Conservation (phyloP, 2,113 vertebrate species). For the Trogon surrucura region DNA sequence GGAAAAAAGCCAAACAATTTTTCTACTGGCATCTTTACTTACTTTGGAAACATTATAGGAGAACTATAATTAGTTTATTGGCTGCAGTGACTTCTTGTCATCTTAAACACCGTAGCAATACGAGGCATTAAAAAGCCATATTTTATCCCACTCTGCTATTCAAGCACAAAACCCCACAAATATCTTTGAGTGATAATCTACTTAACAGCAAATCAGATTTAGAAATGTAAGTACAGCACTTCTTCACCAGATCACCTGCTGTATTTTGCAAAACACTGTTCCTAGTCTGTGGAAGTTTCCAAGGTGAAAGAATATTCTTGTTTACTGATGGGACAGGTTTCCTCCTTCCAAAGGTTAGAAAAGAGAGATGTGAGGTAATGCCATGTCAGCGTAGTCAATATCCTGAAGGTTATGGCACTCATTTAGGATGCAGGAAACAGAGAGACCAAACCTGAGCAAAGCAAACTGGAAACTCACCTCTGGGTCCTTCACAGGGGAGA, state of each 20-base stretch:
- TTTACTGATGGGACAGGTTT: neutral
- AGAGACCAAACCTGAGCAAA: neutral
- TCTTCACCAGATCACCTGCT: neutral
- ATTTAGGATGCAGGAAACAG: neutral
- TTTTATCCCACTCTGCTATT: neutral
- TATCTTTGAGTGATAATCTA: neutral
- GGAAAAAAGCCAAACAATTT: neutral
- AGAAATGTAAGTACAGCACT: neutral
- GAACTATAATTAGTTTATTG: neutral
- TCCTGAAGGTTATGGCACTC: neutral
- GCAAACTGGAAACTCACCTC: neutral
- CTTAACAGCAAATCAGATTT: neutral
- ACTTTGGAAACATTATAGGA: neutral
- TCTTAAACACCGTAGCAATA: neutral
- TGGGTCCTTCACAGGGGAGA: neutral
- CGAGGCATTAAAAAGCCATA: neutral
- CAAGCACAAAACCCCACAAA: neutral
- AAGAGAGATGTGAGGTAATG: neutral
- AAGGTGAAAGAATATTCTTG: neutral
- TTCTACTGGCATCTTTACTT: neutral
- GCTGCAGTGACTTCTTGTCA: neutral
- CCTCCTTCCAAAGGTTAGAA: neutral
- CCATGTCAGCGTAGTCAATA: neutral
- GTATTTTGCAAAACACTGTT: neutral
- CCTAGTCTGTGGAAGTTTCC: neutral